Conservation (phyloP, 2,797 vertebrate genomes). For the Dallia pectoralis region DNA sequence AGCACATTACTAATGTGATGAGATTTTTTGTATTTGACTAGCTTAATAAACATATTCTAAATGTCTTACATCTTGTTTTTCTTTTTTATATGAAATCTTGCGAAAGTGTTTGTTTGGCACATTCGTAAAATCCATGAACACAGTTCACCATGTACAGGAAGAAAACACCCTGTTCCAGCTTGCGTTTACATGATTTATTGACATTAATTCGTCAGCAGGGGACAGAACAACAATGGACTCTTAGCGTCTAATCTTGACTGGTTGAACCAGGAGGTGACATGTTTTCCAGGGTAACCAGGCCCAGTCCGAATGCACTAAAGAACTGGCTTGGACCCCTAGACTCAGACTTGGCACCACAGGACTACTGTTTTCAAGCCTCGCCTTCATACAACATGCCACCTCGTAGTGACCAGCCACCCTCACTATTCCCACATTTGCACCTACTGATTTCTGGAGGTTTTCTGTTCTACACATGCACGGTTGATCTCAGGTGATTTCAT, state of each 20-base stretch:
- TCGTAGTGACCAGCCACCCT: slow-evolving; percentile 46
- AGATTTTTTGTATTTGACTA: slow-evolving; percentile 83
- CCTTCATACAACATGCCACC: slow-evolving; percentile 80
- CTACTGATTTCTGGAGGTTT: slow-evolving; percentile 1
- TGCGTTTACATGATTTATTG: slow-evolving; percentile 69
- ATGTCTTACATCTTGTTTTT: slow-evolving; percentile 59
- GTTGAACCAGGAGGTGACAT: slow-evolving; percentile 53
- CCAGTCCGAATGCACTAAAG: slow-evolving; percentile 92
- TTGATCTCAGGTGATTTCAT: background rate
- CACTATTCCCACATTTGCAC: slow-evolving; percentile 28
- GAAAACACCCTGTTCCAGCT: slow-evolving; percentile 13
- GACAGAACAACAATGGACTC: slow-evolving; percentile 43
- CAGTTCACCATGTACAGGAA: slow-evolving; percentile 10
- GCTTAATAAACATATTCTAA: slow-evolving; percentile 84
- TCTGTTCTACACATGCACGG: background rate
- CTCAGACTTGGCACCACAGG: slow-evolving; percentile 66
- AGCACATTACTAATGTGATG: slow-evolving; percentile 76
- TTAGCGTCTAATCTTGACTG: slow-evolving; percentile 34
- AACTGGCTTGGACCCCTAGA: slow-evolving; percentile 64
- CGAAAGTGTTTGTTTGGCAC: background rate
- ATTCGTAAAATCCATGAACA: background rate
- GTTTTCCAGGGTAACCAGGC: slow-evolving; percentile 56
- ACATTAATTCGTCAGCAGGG: slow-evolving; percentile 29
- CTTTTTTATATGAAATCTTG: slow-evolving; percentile 7
- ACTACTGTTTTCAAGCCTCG: slow-evolving; percentile 83